Evolutionary conservation across 2,797 vertebrate genomes (phyloP), one percentile per base, ranked within the genome.

Genomic region (Hoplostethus atlanticus): DNA sequence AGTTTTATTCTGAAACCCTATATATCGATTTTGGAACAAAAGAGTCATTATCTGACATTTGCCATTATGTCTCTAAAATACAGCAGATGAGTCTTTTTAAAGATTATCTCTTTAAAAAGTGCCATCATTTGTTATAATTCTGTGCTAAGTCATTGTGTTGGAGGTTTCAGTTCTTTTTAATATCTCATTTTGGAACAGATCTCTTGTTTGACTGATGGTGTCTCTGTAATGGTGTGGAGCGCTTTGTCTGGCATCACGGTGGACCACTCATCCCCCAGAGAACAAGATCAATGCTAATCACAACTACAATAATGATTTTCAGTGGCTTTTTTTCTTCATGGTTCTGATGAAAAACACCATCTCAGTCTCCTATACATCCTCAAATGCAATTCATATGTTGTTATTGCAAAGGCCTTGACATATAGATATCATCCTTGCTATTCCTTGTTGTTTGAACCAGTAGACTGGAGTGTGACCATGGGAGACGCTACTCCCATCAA

Each of bases 221-320:
- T 77, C 77, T 79, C 58, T 74, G 71, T 56, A 50, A 57, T 28
- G 15, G 28, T 1, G 21, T 12, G 51, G 51, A 79, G 76, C 54
- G 76, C 80, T 79, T 67, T 80, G 61, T 75, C 62, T 31, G 56
- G 58, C 65, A 44, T 79, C 69, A 6, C 68, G 81, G 50, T 83
- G 9, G 63, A 79, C 81, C 83, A 68, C 80, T 90, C 85, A 86
- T 81, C 83, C 86, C 78, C 80, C 83, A 9, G 28, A 80, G 71
- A 83, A 76, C 54, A 1, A 54, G 72, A 81, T 85, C 71, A 64
- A 87, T 86, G 73, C 71, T 15, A 60, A 81, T 42, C 79, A 76
- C 58, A 77, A 66, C 78, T 62, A 73, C 76, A 71, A 72, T 69
- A 83, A 80, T 83, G 84, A 80, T 84, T 87, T 70, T 76, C 79